phyloP scores from a whole-genome alignment of 2,888 invertebrate genomes.

The Lymantria monacha region DNA sequence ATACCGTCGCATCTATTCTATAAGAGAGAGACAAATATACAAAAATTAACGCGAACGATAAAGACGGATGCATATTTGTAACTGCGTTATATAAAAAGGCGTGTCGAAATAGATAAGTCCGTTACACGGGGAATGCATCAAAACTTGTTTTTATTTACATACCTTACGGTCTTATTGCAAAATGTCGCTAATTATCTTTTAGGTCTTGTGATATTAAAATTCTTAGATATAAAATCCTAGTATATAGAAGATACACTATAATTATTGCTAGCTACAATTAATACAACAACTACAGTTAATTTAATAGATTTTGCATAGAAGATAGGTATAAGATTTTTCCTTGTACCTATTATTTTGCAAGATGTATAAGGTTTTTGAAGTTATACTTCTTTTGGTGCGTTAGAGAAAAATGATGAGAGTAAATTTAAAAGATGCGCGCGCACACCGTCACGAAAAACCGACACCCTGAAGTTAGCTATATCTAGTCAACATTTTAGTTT shows the following conservation, averaged over 20 bases:
- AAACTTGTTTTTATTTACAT: conserved; percentile 52
- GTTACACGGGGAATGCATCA: conserved; percentile 47
- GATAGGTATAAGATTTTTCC: no score
- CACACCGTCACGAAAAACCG: no score
- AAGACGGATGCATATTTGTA: conserved; percentile 40
- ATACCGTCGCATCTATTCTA: conserved; percentile 32
- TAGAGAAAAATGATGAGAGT: no score
- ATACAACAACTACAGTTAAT: no score
- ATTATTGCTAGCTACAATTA: no score
- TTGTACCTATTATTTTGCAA: no score
- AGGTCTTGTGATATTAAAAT: background rate
- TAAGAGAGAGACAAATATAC: conserved; percentile 29
- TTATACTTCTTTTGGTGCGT: no score
- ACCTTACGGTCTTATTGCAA: conserved; percentile 41
- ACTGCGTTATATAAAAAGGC: conserved; percentile 51
- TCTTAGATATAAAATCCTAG: background rate
- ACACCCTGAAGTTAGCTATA: no score
- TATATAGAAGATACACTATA: background rate
- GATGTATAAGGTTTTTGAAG: no score
- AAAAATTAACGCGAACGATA: conserved; percentile 28
- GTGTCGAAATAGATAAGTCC: conserved; percentile 70
- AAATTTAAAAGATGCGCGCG: no score
- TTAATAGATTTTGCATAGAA: no score
- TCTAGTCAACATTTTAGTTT: no score
- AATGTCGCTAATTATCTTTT: conserved; percentile 44